Evolutionary conservation across 2,888 invertebrate species (phyloP).

Genomic region (Coremacera marginata): DNA sequence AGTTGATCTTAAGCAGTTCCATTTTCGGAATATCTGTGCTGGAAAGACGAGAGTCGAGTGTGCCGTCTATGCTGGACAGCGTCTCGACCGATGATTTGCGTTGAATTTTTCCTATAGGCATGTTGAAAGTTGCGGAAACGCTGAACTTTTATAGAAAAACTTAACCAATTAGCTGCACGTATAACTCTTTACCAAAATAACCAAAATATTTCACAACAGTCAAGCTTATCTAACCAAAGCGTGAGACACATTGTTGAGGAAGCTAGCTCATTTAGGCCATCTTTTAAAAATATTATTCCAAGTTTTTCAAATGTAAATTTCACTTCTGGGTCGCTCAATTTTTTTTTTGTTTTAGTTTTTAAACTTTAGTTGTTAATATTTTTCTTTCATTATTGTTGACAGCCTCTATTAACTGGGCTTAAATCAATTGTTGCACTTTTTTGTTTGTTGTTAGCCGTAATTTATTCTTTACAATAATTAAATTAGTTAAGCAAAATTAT

Average conservation of each 20-base stretch:
- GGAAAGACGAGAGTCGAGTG: constrained; percentile 63
- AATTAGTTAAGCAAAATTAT: background rate
- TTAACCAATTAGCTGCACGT: too few species aligned
- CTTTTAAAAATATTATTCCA: background rate
- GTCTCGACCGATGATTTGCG: constrained; percentile 54
- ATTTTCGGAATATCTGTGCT: constrained; percentile 66
- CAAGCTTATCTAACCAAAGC: background rate
- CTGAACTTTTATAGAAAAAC: background rate
- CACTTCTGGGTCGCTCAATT: too few species aligned
- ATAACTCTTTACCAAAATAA: background rate
- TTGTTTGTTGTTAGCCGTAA: background rate
- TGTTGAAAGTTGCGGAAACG: constrained; percentile 44
- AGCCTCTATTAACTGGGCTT: background rate
- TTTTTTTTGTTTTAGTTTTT: too few species aligned
- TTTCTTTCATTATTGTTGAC: too few species aligned
- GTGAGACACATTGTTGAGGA: background rate
- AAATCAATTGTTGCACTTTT: background rate
- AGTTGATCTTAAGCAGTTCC: constrained; percentile 68
- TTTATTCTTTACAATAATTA: background rate
- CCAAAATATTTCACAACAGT: constrained; percentile 1
- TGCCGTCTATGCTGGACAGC: constrained; percentile 55
- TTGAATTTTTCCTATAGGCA: constrained; percentile 60
- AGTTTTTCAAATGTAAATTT: too few species aligned
- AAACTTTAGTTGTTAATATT: too few species aligned
- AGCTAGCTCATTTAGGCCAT: background rate